Base-by-base conservation (phyloP, 2,888 invertebrate genomes). In the Nomada ruficornis region DNA sequence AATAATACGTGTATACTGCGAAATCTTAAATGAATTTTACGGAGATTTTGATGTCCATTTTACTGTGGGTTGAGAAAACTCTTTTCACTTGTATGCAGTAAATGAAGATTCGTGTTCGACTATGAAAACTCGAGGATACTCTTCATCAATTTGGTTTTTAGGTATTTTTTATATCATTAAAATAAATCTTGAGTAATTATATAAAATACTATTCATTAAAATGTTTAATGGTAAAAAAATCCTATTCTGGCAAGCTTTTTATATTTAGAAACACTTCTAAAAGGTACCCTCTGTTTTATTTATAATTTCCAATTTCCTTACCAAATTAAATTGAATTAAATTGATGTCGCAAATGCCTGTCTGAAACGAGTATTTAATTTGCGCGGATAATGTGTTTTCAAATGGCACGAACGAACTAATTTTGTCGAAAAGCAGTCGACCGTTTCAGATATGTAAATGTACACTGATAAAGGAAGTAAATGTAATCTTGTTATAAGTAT, bases 121-220 rank as follows among this genome's bases (percentile, higher is more conserved):
- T 72, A 26, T 76, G n/a, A 65, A 64, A 65, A 36, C 42, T 42
- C 64, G 47, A 9, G 26, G 42, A 59, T 18, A 26, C 42, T 55
- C 52, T 50, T 52, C 65, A 47, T 73, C 65, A 60, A 67, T 65
- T 52, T 73, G 15, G n/a, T 47, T 54, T 26, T 54, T 62, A 59
- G 63, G 42, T 67, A 47, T 73, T 68, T 59, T 44, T 60, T 44
- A 65, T 60, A 36, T 29, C 60, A 42, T 52, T 60, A 15, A 29
- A 18, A 60, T n/a, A 36, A 44, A 13, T 29, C 13, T 47, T 23
- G 59, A n/a, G 59, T 42, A 44, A 75, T 75, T 69, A 52, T 23
- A 29, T 29, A 29, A 29, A 29, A 29, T 2, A 29, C 4, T 29
- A 29, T 29, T 29, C 4, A 29, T 29, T 29, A 29, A 29, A 29